A percentile compares a stretch with the other conserved stretches of the same genome.
phyloP scores from a whole-genome alignment of 92 coral and sea anemone species.

The Bergia sp. region DNA sequence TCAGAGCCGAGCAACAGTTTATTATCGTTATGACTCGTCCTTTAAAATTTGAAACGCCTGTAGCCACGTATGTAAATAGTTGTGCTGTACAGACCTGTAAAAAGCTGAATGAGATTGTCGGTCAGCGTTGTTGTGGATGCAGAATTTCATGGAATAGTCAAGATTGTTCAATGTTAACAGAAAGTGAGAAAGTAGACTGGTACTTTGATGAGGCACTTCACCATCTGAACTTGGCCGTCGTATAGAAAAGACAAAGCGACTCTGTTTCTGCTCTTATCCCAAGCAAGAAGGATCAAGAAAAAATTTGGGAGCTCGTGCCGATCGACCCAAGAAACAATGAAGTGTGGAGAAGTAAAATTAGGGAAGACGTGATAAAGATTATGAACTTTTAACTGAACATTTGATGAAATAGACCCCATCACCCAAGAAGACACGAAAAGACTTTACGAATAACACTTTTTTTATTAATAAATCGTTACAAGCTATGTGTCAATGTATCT shows the following conservation, averaged over 20 bases:
- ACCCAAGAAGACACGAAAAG: not conserved
- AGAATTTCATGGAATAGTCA: not conserved
- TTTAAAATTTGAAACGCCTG: not conserved
- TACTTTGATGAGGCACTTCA: too few species aligned
- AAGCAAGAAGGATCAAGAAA: not conserved
- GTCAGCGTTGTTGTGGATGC: not conserved
- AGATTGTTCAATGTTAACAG: too few species aligned
- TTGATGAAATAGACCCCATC: not conserved
- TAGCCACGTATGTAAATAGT: not conserved
- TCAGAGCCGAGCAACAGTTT: not conserved
- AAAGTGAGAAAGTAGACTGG: too few species aligned
- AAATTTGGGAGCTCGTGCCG: not conserved
- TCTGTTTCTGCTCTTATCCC: not conserved
- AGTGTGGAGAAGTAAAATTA: slow-evolving; percentile 8
- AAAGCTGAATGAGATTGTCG: not conserved
- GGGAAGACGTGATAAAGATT: slow-evolving; percentile 19
- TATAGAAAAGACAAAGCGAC: too few species aligned
- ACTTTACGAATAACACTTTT: slow-evolving; percentile 6
- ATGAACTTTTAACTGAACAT: slow-evolving; percentile 2
- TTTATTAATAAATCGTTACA: not conserved
- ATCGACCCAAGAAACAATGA: slow-evolving; percentile 1
- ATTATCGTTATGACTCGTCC: not conserved
- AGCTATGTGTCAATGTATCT: not conserved
- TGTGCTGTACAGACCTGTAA: not conserved
- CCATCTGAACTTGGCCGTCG: too few species aligned